A percentile compares a stretch with the other conserved stretches of the same genome.
These are phyloP conservation scores for Fabriciana adippe DNA, from an alignment of 2,888 invertebrate species.

Conservation along the genomic window DNA sequence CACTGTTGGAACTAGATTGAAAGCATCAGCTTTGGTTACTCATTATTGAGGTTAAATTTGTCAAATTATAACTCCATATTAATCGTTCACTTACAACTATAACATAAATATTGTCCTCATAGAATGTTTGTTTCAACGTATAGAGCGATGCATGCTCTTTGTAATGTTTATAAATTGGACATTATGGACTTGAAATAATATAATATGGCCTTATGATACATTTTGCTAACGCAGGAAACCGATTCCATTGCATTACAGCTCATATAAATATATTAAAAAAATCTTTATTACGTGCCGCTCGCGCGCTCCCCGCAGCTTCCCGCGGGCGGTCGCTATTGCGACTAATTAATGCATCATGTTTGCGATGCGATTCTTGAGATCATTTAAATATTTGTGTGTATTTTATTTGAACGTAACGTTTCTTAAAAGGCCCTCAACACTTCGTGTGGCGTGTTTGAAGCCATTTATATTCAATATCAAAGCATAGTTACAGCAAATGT, in stretches of 20 bases:
- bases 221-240: neutral
- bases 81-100: too few species aligned
- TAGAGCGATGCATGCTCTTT: too few species aligned
- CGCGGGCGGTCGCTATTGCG: constrained; percentile 31
- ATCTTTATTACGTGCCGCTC: constrained; percentile 13
- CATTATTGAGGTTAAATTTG: too few species aligned
- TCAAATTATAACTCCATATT: too few species aligned
- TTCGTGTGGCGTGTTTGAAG: constrained; percentile 15
- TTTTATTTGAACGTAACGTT: neutral
- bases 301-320: constrained; percentile 19
- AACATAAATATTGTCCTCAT: too few species aligned
- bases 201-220: neutral
- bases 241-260: neutral
- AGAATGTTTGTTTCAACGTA: too few species aligned
- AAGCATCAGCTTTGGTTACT: too few species aligned
- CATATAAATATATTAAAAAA: constrained; percentile 19
- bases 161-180: too few species aligned
- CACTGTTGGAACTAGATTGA: too few species aligned
- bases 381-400: constrained; percentile 1
- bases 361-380: constrained; percentile 12
- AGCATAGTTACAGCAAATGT: constrained; percentile 13
- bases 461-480: constrained; percentile 14
- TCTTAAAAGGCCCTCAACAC: neutral
- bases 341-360: constrained; percentile 34
- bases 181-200: too few species aligned